These are phyloP conservation scores for Dione vanillae DNA, from an alignment of 2,888 invertebrate genomes.

Conservation along the genomic window DNA sequence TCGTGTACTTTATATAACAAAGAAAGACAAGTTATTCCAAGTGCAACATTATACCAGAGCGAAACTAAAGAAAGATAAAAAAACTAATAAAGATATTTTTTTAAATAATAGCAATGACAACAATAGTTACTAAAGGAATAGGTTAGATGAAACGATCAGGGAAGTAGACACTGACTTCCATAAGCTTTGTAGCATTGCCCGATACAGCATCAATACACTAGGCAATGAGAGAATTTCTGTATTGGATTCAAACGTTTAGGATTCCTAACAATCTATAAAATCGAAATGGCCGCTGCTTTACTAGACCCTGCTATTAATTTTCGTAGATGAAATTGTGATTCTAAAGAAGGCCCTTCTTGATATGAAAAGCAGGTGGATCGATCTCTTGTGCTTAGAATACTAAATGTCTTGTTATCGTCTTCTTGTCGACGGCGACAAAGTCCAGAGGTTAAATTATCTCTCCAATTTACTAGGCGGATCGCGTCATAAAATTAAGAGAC, in stretches of 20 bases:
- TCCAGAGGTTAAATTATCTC: conserved; percentile 73
- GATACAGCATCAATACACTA: no score
- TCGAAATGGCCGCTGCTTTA: conserved; percentile 50
- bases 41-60: no score
- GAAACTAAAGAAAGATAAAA: no score
- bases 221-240: no score
- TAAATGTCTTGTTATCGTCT: conserved; percentile 78
- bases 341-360: conserved; percentile 60
- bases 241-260: conserved; percentile 54
- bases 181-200: no score
- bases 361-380: conserved; percentile 83
- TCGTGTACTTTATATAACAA: no score
- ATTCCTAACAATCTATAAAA: conserved; percentile 77
- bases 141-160: no score
- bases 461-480: conserved; percentile 55
- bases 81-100: no score
- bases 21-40: no score
- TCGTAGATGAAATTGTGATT: conserved; percentile 80
- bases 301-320: conserved; percentile 73
- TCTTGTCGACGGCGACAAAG: conserved; percentile 68
- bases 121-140: no score
- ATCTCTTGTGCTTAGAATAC: conserved; percentile 74
- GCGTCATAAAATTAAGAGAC: conserved; percentile 35
- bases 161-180: no score
- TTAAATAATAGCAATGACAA: no score